phyloP scores from a whole-genome alignment of 2,888 invertebrate species.

The Harpalus rubripes region DNA sequence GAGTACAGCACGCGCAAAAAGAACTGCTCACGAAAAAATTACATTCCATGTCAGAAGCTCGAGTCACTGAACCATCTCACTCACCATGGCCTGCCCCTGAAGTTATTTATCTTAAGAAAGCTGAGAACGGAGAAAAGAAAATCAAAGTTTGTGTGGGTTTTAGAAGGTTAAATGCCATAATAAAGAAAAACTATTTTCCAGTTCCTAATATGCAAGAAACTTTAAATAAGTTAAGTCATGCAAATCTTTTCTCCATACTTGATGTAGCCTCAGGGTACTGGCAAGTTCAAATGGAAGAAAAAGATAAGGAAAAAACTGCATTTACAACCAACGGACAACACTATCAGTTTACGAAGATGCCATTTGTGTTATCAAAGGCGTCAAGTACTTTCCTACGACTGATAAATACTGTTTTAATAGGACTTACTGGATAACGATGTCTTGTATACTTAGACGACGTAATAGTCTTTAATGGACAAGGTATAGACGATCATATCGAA shows the following conservation, averaged over 20 bases:
- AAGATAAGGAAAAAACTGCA: too few species aligned
- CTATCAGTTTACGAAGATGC: slow-evolving; percentile 71
- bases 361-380: slow-evolving; percentile 72
- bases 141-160: slow-evolving; percentile 71
- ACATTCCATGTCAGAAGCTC: slow-evolving; percentile 70
- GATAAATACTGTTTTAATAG: slow-evolving; percentile 71
- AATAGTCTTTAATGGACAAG: slow-evolving; percentile 69
- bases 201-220: slow-evolving; percentile 72
- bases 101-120: slow-evolving; percentile 74
- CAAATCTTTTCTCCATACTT: too few species aligned
- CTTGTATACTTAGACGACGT: slow-evolving; percentile 70
- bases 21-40: slow-evolving; percentile 60
- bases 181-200: slow-evolving; percentile 71
- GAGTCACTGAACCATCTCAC: slow-evolving; percentile 70
- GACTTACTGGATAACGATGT: slow-evolving; percentile 70
- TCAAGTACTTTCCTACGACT: slow-evolving; percentile 72
- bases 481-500: slow-evolving; percentile 65
- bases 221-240: too few species aligned
- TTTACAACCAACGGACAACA: too few species aligned
- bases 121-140: slow-evolving; percentile 68
- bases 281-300: too few species aligned
- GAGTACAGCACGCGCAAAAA: slow-evolving; percentile 62
- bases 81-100: slow-evolving; percentile 74
- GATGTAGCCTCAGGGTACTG: too few species aligned
- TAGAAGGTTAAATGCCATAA: slow-evolving; percentile 71